Percentiles rank a stretch among this genome's conserved stretches.
Conservation (phyloP, 2,113 vertebrate species). For the Arenaria interpres region DNA sequence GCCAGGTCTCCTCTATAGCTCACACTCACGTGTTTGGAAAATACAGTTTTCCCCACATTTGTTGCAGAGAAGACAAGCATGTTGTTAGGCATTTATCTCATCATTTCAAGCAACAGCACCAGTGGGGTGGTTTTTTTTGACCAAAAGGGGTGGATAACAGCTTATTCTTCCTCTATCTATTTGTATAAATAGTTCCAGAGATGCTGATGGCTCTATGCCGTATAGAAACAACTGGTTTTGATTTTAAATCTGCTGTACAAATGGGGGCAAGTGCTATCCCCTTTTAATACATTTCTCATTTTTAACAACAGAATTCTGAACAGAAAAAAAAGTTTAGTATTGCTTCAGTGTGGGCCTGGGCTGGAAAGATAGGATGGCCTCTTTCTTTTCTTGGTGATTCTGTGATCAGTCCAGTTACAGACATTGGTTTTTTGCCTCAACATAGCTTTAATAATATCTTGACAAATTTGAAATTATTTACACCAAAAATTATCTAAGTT, state of each 20-base stretch:
- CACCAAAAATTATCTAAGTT: background rate
- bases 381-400: background rate
- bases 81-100: background rate
- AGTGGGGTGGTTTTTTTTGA: background rate
- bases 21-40: background rate
- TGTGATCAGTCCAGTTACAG: background rate
- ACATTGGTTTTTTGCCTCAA: background rate
- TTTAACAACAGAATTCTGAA: background rate
- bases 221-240: background rate
- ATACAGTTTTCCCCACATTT: background rate
- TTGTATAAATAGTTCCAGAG: background rate
- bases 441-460: background rate
- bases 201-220: background rate
- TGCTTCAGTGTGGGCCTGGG: background rate
- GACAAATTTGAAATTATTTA: background rate
- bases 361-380: background rate
- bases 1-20: background rate
- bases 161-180: background rate
- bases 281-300: background rate
- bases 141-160: background rate
- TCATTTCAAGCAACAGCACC: background rate
- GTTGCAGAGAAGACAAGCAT: background rate
- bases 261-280: background rate
- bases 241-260: background rate
- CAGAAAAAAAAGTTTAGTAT: background rate